phyloP scores from a whole-genome alignment of 1,140 invertebrate genomes.

The Augochlora pura region DNA sequence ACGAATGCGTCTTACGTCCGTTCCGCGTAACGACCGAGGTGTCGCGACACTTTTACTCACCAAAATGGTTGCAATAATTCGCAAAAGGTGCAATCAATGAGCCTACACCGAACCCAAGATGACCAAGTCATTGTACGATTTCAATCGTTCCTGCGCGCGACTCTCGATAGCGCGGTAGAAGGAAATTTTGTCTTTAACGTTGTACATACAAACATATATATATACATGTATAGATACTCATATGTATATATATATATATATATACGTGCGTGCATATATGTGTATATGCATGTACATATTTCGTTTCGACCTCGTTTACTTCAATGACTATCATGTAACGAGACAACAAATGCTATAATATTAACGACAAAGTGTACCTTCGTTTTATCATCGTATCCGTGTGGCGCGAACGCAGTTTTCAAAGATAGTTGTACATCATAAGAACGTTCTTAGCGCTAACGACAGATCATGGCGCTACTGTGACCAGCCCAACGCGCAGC shows the following conservation, averaged over 20 bases:
- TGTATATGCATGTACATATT: constrained; percentile 21
- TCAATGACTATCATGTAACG: constrained; percentile 36
- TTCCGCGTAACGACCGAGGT: not conserved
- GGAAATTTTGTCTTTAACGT: constrained; percentile 37
- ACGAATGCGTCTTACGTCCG: not conserved
- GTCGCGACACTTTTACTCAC: not conserved
- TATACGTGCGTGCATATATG: constrained; percentile 13
- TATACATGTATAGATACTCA: constrained; percentile 17
- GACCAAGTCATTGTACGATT: not conserved
- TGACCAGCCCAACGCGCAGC: constrained; percentile 5
- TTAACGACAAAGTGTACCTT: constrained; percentile 50
- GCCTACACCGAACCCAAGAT: not conserved
- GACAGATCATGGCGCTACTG: constrained; percentile 39
- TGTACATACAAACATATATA: constrained; percentile 24
- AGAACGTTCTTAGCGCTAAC: constrained; percentile 31
- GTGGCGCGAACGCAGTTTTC: constrained; percentile 24
- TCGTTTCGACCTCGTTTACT: constrained; percentile 60
- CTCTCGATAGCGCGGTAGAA: not conserved
- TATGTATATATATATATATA: constrained; percentile 14
- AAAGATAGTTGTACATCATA: constrained; percentile 43
- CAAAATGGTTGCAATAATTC: not conserved
- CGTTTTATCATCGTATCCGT: constrained; percentile 44
- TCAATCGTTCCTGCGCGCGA: not conserved
- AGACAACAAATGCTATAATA: constrained; percentile 36
- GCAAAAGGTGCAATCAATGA: not conserved